Evolutionary conservation across 2,113 vertebrate species (phyloP), one percentile per base, ranked within the genome.

Genomic region (Indri indri): DNA sequence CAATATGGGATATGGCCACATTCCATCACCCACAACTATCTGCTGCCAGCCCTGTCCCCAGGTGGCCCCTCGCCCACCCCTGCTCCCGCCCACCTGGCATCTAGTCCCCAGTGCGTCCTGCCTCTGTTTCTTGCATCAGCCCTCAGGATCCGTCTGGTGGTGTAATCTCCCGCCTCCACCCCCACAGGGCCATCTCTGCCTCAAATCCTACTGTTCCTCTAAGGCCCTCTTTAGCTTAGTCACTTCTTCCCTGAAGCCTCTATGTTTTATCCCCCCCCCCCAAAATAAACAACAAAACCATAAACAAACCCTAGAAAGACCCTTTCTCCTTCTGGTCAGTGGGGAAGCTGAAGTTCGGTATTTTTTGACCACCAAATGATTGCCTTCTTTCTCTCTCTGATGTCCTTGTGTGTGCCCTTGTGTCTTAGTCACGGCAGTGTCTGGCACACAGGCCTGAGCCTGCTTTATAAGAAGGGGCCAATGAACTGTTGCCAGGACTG

Each of bases 161-260:
- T 95, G 86, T 88, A 37, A 91, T 91, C 68, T 71, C 65, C 20
- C 30, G 13, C 83, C 40, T 89, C 88, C 5, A 1, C 47, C 74
- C 45, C 8, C 45, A n/a, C 59, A 50, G 50, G 45, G 66, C 61
- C 74, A 32, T 74, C n/a, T 84, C 87, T 65, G 42, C 83, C 74
- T 87, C 80, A 42, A 23, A 80, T 70, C 81, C 73, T 61, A 0
- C 47, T 54, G 63, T 54, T 84, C 27, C 76, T 79, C 52, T 34
- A 32, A 92, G 79, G 76, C 88, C 30, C 57, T 5, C n/a, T 54
- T 70, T 40, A 34, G 50, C 74, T 92, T 88, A 73, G 79, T 95
- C 74, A 96, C 80, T 84, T 97, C 74, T 80, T 94, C 73, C 79
- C 25, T 27, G 25, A 27, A 94, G 27, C 45, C 59, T 59, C 54